These are phyloP conservation scores for Mactra quadrangularis DNA, from an alignment of 1,140 invertebrate genomes.

Conservation along the genomic window DNA sequence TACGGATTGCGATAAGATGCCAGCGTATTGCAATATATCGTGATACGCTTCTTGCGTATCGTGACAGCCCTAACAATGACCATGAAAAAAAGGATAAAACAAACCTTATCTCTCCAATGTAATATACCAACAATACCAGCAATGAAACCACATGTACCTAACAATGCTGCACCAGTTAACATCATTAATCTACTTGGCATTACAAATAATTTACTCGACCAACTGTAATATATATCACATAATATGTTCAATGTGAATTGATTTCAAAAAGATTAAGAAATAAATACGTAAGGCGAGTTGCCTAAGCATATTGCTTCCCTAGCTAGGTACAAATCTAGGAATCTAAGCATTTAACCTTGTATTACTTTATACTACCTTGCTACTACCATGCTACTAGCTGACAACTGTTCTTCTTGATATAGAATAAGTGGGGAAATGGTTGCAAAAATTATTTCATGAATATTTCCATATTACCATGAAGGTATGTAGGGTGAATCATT, in stretches of 20 bases:
- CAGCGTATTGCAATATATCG: background rate
- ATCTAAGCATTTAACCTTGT: background rate
- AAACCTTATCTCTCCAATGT: slow-evolving; percentile 96
- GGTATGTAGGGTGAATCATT: too few relatives aligned
- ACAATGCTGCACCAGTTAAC: slow-evolving; percentile 94
- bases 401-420: too few relatives aligned
- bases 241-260: too few relatives aligned
- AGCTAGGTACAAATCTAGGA: background rate
- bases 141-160: slow-evolving; percentile 94
- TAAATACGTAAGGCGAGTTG: background rate
- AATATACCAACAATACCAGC: slow-evolving; percentile 93
- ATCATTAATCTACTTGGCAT: slow-evolving; percentile 97
- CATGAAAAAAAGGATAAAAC: too few relatives aligned
- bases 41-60: too few relatives aligned
- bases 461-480: too few relatives aligned
- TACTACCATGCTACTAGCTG: too few relatives aligned
- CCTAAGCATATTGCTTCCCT: background rate
- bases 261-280: background rate
- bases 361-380: too few relatives aligned
- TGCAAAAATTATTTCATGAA: too few relatives aligned
- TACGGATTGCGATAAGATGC: background rate
- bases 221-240: slow-evolving; percentile 83
- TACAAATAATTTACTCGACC: slow-evolving; percentile 97
- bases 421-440: too few relatives aligned
- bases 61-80: background rate